phyloP scores from a whole-genome alignment of 2,888 invertebrate genomes.

The Latrodectus hesperus region DNA sequence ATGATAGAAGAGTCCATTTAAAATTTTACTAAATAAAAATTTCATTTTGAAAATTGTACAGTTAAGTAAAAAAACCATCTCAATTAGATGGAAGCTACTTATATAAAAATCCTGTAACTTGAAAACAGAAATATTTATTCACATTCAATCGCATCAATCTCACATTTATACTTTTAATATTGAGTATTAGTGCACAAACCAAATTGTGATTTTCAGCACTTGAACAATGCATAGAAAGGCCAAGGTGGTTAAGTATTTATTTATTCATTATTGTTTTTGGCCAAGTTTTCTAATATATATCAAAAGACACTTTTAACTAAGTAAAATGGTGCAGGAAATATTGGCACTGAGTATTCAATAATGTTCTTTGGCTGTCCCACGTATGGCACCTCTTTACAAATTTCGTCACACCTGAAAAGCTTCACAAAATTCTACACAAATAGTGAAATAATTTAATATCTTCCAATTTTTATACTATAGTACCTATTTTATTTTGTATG shows the following conservation, averaged over 20 bases:
- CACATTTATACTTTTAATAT: constrained; percentile 15
- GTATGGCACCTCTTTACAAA: constrained; percentile 56
- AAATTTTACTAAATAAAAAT: constrained; percentile 64
- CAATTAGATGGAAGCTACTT: constrained; percentile 63
- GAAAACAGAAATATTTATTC: constrained; percentile 56
- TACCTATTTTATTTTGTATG: neutral
- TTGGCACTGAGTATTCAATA: constrained; percentile 60
- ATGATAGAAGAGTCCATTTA: constrained; percentile 52
- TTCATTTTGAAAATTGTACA: constrained; percentile 64
- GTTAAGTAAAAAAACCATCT: constrained; percentile 65
- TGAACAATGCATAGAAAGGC: constrained; percentile 39
- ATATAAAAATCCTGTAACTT: constrained; percentile 65
- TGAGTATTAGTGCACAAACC: constrained; percentile 42
- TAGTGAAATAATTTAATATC: no score
- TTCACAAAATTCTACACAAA: constrained; percentile 8
- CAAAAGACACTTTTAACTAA: constrained; percentile 31
- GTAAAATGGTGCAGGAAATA: constrained; percentile 42
- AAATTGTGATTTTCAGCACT: constrained; percentile 32
- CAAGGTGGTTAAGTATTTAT: constrained; percentile 31
- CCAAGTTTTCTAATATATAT: constrained; percentile 8
- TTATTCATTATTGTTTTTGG: neutral
- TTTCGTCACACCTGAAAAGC: constrained; percentile 4
- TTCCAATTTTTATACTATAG: neutral
- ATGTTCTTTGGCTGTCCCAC: constrained; percentile 63
- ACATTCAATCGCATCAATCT: constrained; percentile 50